These are phyloP conservation scores for Rhizoglyphus robini DNA, from an alignment of 1,140 invertebrate genomes.

Conservation along the genomic window DNA sequence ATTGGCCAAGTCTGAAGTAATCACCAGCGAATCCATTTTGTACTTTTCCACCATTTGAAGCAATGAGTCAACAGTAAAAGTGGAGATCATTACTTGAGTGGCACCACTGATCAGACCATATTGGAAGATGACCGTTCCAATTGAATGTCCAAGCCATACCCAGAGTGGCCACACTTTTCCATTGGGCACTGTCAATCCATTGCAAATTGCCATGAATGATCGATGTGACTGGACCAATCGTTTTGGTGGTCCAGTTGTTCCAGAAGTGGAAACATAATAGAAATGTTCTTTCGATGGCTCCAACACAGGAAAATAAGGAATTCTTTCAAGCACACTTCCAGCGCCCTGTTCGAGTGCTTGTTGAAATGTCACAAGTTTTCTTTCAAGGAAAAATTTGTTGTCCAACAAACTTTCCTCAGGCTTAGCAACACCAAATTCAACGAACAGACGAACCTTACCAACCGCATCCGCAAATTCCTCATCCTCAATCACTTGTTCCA, in stretches of 20 bases:
- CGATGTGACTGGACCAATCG: slow-evolving; percentile 38
- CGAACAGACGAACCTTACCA: not conserved
- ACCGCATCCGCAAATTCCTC: not conserved
- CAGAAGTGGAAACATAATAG: slow-evolving; percentile 32
- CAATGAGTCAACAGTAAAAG: not conserved
- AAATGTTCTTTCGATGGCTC: not conserved
- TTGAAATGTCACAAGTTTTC: not conserved
- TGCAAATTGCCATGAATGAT: not conserved
- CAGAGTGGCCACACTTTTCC: not conserved
- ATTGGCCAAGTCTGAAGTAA: not conserved
- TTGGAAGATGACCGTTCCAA: not conserved
- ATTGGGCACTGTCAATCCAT: not conserved
- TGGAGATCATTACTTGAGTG: not conserved
- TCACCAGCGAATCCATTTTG: not conserved
- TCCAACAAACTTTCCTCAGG: not conserved
- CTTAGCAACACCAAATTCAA: not conserved
- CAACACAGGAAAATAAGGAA: not conserved
- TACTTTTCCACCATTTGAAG: not conserved
- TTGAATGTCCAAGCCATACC: not conserved
- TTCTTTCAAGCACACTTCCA: not conserved
- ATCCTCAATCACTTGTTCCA: not conserved
- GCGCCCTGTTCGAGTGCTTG: not conserved
- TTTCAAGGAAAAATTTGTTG: not conserved
- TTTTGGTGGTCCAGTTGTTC: slow-evolving; percentile 40
- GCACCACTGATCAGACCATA: too few relatives aligned